Percentiles rank a stretch among this genome's conserved stretches.
Conservation (phyloP, 2,113 vertebrate genomes). For the Noctilio leporinus region DNA sequence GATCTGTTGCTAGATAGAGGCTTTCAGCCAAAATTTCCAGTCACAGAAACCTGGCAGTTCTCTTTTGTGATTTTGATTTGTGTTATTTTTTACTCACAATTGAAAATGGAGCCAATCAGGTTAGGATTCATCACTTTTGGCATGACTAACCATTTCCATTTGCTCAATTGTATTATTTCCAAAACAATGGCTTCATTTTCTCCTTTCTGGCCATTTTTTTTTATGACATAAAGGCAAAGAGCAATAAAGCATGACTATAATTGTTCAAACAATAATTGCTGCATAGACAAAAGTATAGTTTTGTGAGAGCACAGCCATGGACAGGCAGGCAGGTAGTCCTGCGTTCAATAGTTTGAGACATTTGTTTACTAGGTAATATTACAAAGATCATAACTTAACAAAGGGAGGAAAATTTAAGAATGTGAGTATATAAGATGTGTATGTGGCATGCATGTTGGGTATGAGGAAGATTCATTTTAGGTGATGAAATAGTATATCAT, state of each 20-base stretch:
- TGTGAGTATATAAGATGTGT: not conserved
- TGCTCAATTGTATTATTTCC: conserved; percentile 35
- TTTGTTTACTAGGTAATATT: not conserved
- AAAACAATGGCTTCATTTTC: conserved; percentile 49
- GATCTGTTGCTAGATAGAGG: not conserved
- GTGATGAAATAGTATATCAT: not conserved
- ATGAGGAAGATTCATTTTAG: not conserved
- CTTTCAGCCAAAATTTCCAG: conserved; percentile 22
- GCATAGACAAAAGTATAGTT: not conserved
- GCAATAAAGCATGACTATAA: conserved; percentile 19
- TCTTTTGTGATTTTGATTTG: conserved; percentile 11
- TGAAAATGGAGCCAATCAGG: conserved; percentile 12
- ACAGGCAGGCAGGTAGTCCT: not conserved
- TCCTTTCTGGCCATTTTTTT: conserved; percentile 30
- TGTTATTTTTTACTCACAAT: conserved; percentile 7
- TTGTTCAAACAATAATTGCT: not conserved
- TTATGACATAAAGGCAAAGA: conserved; percentile 34
- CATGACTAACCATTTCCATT: conserved; percentile 45
- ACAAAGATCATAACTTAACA: not conserved
- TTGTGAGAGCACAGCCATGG: not conserved
- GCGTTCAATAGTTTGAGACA: not conserved
- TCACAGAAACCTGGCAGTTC: not conserved
- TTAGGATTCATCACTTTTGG: conserved; percentile 32
- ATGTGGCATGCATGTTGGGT: not conserved
- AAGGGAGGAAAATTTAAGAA: not conserved